Percentiles rank a stretch among this genome's conserved stretches.
phyloP scores from a whole-genome alignment of 1,140 invertebrate genomes.

The Galendromus occidentalis region DNA sequence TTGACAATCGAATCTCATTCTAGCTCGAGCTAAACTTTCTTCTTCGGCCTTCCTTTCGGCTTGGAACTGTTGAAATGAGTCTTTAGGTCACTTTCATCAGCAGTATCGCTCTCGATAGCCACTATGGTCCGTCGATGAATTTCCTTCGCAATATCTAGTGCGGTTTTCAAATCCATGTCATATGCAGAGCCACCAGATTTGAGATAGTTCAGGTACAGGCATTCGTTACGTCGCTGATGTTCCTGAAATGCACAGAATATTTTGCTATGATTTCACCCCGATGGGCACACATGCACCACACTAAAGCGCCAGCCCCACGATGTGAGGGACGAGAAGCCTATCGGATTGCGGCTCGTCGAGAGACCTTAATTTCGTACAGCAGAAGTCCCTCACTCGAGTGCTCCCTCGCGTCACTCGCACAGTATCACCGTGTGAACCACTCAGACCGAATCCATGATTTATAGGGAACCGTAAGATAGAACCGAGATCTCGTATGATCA shows the following conservation, averaged over 20 bases:
- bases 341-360: neutral
- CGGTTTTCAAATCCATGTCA: neutral
- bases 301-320: neutral
- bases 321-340: neutral
- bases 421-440: neutral
- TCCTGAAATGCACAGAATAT: neutral
- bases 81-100: neutral
- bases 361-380: neutral
- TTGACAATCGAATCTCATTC: neutral
- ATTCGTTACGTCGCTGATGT: slow-evolving; percentile 5
- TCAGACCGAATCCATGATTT: neutral
- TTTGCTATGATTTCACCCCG: neutral
- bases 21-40: neutral
- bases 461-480: neutral
- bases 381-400: neutral
- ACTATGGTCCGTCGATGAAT: neutral
- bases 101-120: neutral
- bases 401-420: neutral
- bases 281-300: neutral
- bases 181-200: neutral
- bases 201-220: neutral
- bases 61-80: neutral
- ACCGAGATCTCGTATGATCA: neutral
- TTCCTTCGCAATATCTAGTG: neutral
- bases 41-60: neutral